A percentile compares a stretch with the other conserved stretches of the same genome.
Evolutionary conservation across 2,113 vertebrate species (phyloP).

Genomic region (Nycticorax nycticorax): DNA sequence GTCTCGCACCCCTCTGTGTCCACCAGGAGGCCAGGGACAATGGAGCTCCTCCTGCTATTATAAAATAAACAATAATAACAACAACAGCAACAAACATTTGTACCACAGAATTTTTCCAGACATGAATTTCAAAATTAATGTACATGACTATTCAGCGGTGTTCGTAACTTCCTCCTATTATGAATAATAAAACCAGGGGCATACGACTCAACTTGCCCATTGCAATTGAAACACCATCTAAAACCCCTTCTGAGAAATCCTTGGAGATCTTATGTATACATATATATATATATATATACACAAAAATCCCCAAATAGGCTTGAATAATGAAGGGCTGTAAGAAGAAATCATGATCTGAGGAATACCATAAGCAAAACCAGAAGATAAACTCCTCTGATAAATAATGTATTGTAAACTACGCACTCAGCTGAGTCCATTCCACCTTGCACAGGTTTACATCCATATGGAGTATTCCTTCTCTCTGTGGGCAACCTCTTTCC

Average conservation of each 20-base stretch:
- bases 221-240: not conserved
- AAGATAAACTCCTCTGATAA: constrained; percentile 2
- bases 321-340: not conserved
- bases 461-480: not conserved
- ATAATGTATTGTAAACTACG: constrained; percentile 3
- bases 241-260: not conserved
- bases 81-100: constrained; percentile 29
- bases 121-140: constrained; percentile 3
- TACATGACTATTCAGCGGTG: not conserved
- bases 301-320: not conserved
- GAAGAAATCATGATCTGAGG: not conserved
- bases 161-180: not conserved
- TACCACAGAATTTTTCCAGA: not conserved
- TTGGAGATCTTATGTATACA: not conserved
- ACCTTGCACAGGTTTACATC: not conserved
- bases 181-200: not conserved
- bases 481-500: constrained; percentile 14
- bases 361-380: not conserved
- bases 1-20: constrained; percentile 11
- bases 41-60: not conserved
- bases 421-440: not conserved
- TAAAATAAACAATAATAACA: constrained; percentile 33
- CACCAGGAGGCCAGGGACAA: constrained; percentile 21
- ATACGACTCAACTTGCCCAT: not conserved
- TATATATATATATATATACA: too few species aligned